A percentile compares a stretch with the other conserved stretches of the same genome.
Evolutionary conservation across 2,113 vertebrate genomes (phyloP).

Genomic region (Zosterops borbonicus): DNA sequence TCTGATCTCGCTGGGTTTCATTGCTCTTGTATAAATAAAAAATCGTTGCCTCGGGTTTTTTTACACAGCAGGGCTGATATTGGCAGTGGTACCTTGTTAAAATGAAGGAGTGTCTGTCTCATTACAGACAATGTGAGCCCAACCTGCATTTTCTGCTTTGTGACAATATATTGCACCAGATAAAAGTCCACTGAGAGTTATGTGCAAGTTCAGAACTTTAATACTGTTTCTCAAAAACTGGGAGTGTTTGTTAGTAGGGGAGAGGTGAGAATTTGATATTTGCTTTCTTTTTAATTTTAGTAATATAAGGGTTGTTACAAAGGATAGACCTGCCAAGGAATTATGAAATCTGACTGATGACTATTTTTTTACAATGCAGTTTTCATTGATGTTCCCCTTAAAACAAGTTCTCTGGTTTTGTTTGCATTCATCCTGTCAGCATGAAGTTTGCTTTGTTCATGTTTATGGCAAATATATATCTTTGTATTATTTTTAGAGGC

Average conservation of each 20-base stretch:
- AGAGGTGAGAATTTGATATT: not conserved
- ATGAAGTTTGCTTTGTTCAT: not conserved
- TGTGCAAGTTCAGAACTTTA: slow-evolving; percentile 40
- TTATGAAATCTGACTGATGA: not conserved
- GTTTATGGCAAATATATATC: not conserved
- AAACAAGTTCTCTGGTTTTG: not conserved
- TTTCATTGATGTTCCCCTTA: not conserved
- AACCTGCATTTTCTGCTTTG: slow-evolving; percentile 61
- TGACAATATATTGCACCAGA: slow-evolving; percentile 40
- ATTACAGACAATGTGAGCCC: slow-evolving; percentile 64
- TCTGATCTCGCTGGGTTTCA: not conserved
- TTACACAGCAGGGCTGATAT: slow-evolving; percentile 45
- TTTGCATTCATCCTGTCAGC: not conserved
- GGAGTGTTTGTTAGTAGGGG: not conserved
- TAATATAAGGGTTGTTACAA: not conserved
- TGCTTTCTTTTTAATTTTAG: not conserved
- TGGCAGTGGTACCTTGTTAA: slow-evolving; percentile 71
- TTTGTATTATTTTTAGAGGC: not conserved
- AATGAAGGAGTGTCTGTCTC: slow-evolving; percentile 69
- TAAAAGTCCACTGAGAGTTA: slow-evolving; percentile 62
- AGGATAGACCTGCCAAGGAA: not conserved
- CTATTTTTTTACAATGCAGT: not conserved
- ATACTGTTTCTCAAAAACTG: slow-evolving; percentile 23
- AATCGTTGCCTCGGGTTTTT: slow-evolving; percentile 30
- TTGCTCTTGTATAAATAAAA: slow-evolving; percentile 50